Base-by-base conservation (phyloP, 2,888 invertebrate species). In the Hyposoter didymator region DNA sequence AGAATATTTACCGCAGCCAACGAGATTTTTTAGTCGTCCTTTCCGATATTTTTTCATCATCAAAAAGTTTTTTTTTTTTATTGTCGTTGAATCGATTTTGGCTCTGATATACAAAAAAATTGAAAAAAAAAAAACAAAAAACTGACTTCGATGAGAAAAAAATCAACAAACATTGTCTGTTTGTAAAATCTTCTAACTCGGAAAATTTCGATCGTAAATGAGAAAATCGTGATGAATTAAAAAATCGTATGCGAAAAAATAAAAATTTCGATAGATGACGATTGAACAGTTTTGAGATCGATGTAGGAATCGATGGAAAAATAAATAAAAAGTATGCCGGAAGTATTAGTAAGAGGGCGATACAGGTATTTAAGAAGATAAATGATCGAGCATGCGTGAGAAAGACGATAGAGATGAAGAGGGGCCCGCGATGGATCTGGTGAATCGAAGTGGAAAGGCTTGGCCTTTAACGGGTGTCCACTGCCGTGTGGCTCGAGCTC, bases 381-480 rank as follows among this genome's bases (percentile, higher is more conserved):
- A 19, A 47, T 35, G 75, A 64, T 35, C 19, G 67, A 67, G 39
- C 49, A 52, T 17, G 22, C 49, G 82, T 49, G 62, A 73, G 35
- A 73, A 75, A 82, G 43, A 82, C 17, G 62, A 66, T 45, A 35
- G 35, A 52, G 82, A 86, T 52, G 62, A 74, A 73, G 70, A 43
- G 52, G 67, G 22, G 39, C n/a, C 52, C 64, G 55, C 55, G 66
- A 17, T 67, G 64, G 69, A 73, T 73, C 67, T 78, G 49, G 89
- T 88, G 88, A 88, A 90, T 91, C 88, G 89, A 89, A 79, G 87
- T 87, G 88, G 89, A 86, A 87, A 89, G 88, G 85, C 88, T 90
- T 89, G 87, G 87, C 89, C 89, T 86, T 88, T 89, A 90, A 90
- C 89, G 89, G 88, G 88, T 88, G 90, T 90, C 89, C 90, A 90